phyloP scores from a whole-genome alignment of 2,888 invertebrate genomes.

The Lymantria monacha region DNA sequence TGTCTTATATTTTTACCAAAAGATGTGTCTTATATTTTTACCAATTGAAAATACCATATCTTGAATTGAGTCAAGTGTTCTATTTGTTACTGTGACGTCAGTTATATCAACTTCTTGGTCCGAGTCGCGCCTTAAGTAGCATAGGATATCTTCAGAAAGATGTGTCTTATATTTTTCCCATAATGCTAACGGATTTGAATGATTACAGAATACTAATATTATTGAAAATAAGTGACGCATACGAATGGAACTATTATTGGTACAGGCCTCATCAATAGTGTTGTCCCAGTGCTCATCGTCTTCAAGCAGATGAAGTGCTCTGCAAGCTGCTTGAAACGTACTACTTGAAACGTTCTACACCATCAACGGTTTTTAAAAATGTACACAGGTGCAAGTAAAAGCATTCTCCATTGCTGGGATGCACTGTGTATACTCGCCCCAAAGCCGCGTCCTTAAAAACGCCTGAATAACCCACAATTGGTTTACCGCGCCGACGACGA shows the following conservation, averaged over 20 bases:
- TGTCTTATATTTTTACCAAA: slow-evolving; percentile 3
- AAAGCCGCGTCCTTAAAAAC: slow-evolving; percentile 1
- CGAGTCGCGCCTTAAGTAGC: too few relatives aligned
- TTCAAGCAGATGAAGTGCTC: too few relatives aligned
- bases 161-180: slow-evolving; percentile 2
- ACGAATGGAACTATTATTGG: background rate
- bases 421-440: slow-evolving; percentile 4
- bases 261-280: slow-evolving; percentile 1
- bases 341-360: background rate
- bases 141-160: background rate
- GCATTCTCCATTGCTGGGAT: slow-evolving; percentile 2
- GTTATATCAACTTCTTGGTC: too few relatives aligned
- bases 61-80: too few relatives aligned
- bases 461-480: background rate
- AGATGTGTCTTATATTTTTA: too few relatives aligned
- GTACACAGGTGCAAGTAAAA: slow-evolving; percentile 1
- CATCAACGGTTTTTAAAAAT: slow-evolving; percentile 3
- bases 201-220: background rate
- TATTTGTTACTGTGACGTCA: too few relatives aligned
- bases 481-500: background rate
- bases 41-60: too few relatives aligned
- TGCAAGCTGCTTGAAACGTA: too few relatives aligned
- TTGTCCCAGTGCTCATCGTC: too few relatives aligned
- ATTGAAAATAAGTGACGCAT: slow-evolving; percentile 1
- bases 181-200: background rate